phyloP scores from a whole-genome alignment of 2,797 vertebrate genomes.

The Apodemus agrarius region DNA sequence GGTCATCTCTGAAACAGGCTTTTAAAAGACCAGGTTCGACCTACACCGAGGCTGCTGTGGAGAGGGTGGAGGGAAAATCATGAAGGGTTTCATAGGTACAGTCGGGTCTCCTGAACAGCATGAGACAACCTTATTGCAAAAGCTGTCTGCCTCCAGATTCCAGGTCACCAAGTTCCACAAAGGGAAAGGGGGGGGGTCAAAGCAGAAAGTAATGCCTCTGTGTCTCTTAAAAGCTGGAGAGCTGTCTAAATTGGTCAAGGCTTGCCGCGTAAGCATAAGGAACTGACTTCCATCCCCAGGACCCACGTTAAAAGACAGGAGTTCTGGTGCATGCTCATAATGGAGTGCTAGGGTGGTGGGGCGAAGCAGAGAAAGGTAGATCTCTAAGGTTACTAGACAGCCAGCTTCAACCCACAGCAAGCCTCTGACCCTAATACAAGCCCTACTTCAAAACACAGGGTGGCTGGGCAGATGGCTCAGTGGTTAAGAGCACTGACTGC shows the following conservation, averaged over 20 bases:
- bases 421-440: background rate
- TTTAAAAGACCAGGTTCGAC: background rate
- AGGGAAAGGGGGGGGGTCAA: background rate
- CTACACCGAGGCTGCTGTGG: fast-evolving
- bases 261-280: background rate
- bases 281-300: no score
- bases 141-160: background rate
- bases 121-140: fast-evolving
- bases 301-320: background rate
- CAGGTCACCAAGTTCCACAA: no score
- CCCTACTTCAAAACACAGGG: background rate
- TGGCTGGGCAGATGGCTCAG: background rate
- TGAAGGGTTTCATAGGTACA: fast-evolving
- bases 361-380: background rate
- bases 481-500: no score
- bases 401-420: background rate
- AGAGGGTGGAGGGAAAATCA: background rate
- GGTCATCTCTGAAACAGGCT: background rate
- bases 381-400: background rate
- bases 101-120: background rate
- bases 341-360: background rate
- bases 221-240: background rate
- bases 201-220: background rate
- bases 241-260: background rate
- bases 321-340: background rate